Conservation (phyloP, 1,140 invertebrate species). For the Caenorhabditis elegans region WBcel235 BX284606.5:4445001-4445500, state of each 20-base stretch:
- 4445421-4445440: constrained; percentile 5
- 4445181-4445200: not conserved
- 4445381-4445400: constrained; percentile 24
- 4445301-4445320: not conserved
- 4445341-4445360: not conserved
- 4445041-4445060: constrained; percentile 59
- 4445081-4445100: constrained; percentile 41
- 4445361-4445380: not conserved
- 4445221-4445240: too few relatives aligned
- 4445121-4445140: not conserved
- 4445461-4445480: not conserved
- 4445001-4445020: constrained; percentile 47
- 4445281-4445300: not conserved
- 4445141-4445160: not conserved
- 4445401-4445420: not conserved
- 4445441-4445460: not conserved
- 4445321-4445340: not conserved
- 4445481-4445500: not conserved
- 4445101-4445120: not conserved
- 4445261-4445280: not conserved
- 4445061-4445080: constrained; percentile 59
- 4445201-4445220: not conserved
- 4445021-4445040: constrained; percentile 58
- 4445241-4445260: too few relatives aligned
- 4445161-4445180: not conserved